Percentiles rank a stretch among this genome's conserved stretches.
Evolutionary conservation across 2,888 invertebrate species (phyloP).

Genomic region (Archaeoteleia sp.): DNA sequence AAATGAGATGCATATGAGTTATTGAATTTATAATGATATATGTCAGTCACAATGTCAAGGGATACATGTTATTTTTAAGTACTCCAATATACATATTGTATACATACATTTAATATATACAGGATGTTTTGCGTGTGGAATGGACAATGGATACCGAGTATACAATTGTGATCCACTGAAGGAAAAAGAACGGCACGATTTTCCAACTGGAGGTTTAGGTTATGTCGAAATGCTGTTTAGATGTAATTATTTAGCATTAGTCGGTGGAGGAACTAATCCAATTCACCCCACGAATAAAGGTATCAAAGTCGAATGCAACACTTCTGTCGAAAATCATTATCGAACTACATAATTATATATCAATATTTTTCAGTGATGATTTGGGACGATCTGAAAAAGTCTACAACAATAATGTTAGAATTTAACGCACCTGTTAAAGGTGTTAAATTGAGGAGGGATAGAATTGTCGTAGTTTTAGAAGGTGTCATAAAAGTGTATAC

Average conservation of each 20-base stretch:
- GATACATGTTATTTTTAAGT: too few species aligned
- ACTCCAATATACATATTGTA: too few species aligned
- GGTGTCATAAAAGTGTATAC: conserved; percentile 98
- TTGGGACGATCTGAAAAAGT: conserved; percentile 98
- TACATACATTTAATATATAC: conserved; percentile 58
- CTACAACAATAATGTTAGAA: conserved; percentile 94
- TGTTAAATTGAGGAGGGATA: conserved; percentile 93
- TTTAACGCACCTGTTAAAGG: conserved; percentile 95
- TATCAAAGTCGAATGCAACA: not conserved
- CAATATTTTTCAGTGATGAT: conserved; percentile 84
- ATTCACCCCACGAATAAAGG: conserved; percentile 94
- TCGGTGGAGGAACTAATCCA: conserved; percentile 94
- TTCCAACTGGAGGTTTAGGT: conserved; percentile 93
- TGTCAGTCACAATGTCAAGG: too few species aligned
- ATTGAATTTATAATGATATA: too few species aligned
- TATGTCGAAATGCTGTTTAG: conserved; percentile 98
- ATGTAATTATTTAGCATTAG: conserved; percentile 96
- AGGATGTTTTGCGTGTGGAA: conserved; percentile 99
- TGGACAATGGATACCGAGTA: conserved; percentile 96
- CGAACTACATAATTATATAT: conserved; percentile 1
- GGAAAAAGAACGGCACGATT: conserved; percentile 96
- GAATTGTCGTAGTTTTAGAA: conserved; percentile 96
- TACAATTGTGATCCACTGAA: conserved; percentile 98
- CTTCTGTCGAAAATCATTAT: not conserved
- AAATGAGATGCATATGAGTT: too few species aligned